These are phyloP conservation scores for Urocitellus parryii DNA, from an alignment of 2,113 vertebrate genomes.

Conservation along the genomic window DNA sequence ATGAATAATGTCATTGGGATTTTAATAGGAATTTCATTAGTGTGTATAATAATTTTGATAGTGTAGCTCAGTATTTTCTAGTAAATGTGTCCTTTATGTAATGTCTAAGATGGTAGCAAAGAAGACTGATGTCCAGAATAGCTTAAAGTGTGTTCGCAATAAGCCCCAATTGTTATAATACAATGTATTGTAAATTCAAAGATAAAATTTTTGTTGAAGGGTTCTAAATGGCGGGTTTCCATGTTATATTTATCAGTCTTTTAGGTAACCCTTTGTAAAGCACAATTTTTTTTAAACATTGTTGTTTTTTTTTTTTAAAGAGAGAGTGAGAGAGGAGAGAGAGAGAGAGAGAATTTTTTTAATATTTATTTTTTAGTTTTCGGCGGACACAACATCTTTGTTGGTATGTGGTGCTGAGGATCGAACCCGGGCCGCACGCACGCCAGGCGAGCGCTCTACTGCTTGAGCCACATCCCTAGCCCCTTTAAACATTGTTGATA, in stretches of 20 bases:
- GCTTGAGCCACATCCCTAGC: no score
- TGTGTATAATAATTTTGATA: no score
- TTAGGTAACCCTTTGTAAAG: not conserved
- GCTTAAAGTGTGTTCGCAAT: not conserved
- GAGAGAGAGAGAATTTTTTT: no score
- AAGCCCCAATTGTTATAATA: not conserved
- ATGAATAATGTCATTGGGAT: no score
- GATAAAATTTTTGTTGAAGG: not conserved
- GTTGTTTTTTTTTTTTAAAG: not conserved
- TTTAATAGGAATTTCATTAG: no score
- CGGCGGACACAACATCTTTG: no score
- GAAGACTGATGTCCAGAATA: not conserved
- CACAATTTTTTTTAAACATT: not conserved
- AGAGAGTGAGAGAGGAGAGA: no score
- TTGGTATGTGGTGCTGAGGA: no score
- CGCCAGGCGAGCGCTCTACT: no score
- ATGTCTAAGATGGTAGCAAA: not conserved
- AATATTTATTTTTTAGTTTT: no score
- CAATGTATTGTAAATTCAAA: conserved; percentile 25
- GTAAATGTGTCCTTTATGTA: not conserved
- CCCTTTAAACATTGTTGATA: not conserved
- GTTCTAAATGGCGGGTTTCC: not conserved
- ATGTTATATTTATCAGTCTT: conserved; percentile 9
- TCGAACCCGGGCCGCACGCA: no score
- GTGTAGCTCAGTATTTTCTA: not conserved